Base-by-base conservation (phyloP, 2,888 invertebrate species). In the Marasmarcha lunaedactyla region DNA sequence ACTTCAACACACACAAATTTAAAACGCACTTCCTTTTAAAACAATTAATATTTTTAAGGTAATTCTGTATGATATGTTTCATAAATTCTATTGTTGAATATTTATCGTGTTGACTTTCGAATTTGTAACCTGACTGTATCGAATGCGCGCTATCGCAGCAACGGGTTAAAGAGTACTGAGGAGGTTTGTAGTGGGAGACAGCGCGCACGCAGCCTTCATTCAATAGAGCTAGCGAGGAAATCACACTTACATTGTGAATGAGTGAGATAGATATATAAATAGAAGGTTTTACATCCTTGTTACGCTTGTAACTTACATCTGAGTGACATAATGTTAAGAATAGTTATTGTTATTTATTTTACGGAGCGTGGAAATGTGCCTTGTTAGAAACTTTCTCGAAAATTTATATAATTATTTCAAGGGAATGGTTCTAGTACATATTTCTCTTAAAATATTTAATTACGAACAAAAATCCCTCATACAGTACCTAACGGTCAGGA, bases 81-180 rank as follows among this genome's bases (percentile, higher is more conserved):
- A n/a, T 43, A 46, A 44, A 33, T 30, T 30, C 2, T 7, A n/a
- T 11, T n/a, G 11, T 30, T 5, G 25, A 30, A 30, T 34, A 14
- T 34, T 34, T 34, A 46, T 59, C 52, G 57, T 40, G 52, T 49
- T 48, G 47, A 51, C 55, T 55, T 58, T 63, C 59, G 59, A 46
- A 47, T 52, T 57, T 57, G 38, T 42, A 51, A 47, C 61, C 56
- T 42, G 49, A 51, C 46, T 45, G 47, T 46, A 26, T 39, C 35
- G 47, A 45, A 63, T 55, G 62, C 74, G 67, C 62, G 60, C 64
- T 54, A 51, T 55, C 46, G 51, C 54, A 52, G 52, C 59, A 50
- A 53, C 55, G 52, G 59, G 45, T 50, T 50, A 68, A 65, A 69
- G 63, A 63, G 69, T 68, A 77, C 77, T 77, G 62, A 50, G 52